Evolutionary conservation across 2,888 invertebrate species (phyloP), one percentile per base, ranked within the genome.

Genomic region (Linyphia triangularis): DNA sequence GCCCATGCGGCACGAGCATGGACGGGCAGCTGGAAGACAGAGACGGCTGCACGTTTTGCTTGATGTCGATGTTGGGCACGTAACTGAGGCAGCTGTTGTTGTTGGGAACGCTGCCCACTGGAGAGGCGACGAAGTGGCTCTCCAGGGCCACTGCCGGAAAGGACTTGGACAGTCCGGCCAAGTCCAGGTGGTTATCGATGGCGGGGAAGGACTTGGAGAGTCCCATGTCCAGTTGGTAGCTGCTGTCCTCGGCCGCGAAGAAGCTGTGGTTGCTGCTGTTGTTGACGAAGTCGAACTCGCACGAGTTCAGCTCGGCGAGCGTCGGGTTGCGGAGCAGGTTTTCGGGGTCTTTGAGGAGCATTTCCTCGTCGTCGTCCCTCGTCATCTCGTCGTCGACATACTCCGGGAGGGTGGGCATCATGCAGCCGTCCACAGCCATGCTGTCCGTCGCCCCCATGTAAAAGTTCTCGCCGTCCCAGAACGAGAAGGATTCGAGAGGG

Each of bases 251-350:
- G 1, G 13, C 51, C 5, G 5, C n/a, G 51, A 51, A 51, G 51
- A 51, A 51, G 51, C n/a, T 51, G 51, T 16, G 13, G 51, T 5
- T n/a, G 51, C n/a, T 72, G 22, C 78, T 77, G 4, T 75, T 81
- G 10, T 28, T 51, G 57, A 75, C 59, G 40, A 65, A 88, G 92
- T 96, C 96, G 81, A 96, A 92, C 90, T 96, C 96, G 91, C 96
- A 96, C 19, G 96, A 96, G 93, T 96, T 96, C 77, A 97, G 93
- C 92, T 97, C 97, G 0, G 96, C 96, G 78, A 97, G 94, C 89
- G 97, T 97, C 0, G 96, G 96, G 24, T 81, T 82, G 65, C 65
- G 51, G 24, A 57, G 67, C 28, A 85, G n/a, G 33, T 77, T 37
- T 10, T 72, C 78, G 19, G 70, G 16, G 22, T 79, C 89, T 30